These are phyloP conservation scores for Drosophila trapezifrons DNA, from an alignment of 1,140 invertebrate species.

Conservation along the genomic window DNA sequence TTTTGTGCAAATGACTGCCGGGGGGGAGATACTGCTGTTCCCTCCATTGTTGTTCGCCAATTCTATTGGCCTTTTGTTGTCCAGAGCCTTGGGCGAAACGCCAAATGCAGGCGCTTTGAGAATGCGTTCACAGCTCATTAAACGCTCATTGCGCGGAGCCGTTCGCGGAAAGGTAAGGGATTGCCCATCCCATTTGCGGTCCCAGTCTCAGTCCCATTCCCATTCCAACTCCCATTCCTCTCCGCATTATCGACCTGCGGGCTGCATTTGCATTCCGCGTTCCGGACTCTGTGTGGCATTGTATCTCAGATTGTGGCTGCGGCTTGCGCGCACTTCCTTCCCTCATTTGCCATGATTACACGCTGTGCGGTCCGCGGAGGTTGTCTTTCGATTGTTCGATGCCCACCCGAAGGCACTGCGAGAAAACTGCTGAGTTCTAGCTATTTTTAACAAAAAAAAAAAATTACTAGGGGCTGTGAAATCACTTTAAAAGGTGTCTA, in stretches of 20 bases:
- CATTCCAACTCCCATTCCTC: background rate
- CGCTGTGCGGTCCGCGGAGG: background rate
- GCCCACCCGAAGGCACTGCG: background rate
- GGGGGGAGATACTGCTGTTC: background rate
- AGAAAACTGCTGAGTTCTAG: background rate
- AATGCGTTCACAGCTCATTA: slow-evolving; percentile 45
- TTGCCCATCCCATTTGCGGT: background rate
- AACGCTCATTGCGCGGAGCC: slow-evolving; percentile 30
- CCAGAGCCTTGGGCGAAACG: slow-evolving; percentile 25
- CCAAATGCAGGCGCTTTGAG: slow-evolving; percentile 40
- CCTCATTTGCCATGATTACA: slow-evolving; percentile 40
- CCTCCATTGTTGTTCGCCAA: slow-evolving; percentile 4
- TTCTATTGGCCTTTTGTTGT: slow-evolving; percentile 21
- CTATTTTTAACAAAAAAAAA: no score
- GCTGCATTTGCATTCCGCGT: slow-evolving; percentile 25
- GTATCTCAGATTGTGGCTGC: slow-evolving; percentile 6
- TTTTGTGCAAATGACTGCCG: slow-evolving; percentile 22
- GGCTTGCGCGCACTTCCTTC: slow-evolving; percentile 13
- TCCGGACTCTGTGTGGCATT: background rate
- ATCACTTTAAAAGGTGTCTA: no score
- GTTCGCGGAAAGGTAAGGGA: background rate
- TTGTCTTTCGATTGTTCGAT: slow-evolving; percentile 26
- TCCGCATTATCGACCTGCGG: slow-evolving; percentile 24
- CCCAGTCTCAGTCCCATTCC: background rate
- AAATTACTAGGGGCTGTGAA: no score